Conservation (phyloP, 2,113 vertebrate genomes). For the Pollachius pollachius region DNA sequence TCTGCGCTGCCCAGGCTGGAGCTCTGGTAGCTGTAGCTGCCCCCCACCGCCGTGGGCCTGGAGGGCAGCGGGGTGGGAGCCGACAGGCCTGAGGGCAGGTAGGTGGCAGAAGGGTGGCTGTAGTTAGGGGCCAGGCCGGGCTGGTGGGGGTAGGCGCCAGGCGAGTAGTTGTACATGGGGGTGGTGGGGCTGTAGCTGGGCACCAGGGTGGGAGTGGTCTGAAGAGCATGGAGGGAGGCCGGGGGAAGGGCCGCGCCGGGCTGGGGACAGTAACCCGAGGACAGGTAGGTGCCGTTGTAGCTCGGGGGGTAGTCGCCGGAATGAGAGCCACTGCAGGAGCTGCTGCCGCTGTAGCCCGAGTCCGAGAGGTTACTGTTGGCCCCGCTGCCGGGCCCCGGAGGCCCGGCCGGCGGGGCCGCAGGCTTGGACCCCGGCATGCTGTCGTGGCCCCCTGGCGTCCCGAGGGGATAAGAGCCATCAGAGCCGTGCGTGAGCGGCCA, state of each 20-base stretch:
- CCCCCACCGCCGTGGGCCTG: constrained; percentile 76
- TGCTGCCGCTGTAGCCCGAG: constrained; percentile 82
- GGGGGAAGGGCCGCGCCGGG: constrained; percentile 77
- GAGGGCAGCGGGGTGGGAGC: constrained; percentile 82
- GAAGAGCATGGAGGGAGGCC: constrained; percentile 75
- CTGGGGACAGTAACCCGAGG: constrained; percentile 88
- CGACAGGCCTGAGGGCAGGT: constrained; percentile 82
- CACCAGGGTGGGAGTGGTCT: constrained; percentile 75
- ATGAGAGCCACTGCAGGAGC: constrained; percentile 70
- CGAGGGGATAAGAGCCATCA: constrained; percentile 80
- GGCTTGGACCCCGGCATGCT: constrained; percentile 79
- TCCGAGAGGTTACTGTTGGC: constrained; percentile 82
- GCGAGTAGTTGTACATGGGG: constrained; percentile 85
- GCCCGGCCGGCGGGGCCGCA: constrained; percentile 62
- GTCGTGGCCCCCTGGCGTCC: constrained; percentile 78
- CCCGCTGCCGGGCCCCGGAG: constrained; percentile 74
- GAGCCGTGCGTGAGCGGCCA: constrained; percentile 82
- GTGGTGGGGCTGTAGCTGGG: constrained; percentile 83
- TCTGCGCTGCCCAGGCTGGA: constrained; percentile 71
- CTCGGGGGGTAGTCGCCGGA: constrained; percentile 82
- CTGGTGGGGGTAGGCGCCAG: constrained; percentile 71
- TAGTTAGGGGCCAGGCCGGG: constrained; percentile 78
- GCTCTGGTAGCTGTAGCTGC: constrained; percentile 83
- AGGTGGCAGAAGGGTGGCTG: constrained; percentile 79
- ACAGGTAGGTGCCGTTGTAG: constrained; percentile 86